phyloP scores from a whole-genome alignment of 2,797 vertebrate species.

The Sebastolobus alascanus region DNA sequence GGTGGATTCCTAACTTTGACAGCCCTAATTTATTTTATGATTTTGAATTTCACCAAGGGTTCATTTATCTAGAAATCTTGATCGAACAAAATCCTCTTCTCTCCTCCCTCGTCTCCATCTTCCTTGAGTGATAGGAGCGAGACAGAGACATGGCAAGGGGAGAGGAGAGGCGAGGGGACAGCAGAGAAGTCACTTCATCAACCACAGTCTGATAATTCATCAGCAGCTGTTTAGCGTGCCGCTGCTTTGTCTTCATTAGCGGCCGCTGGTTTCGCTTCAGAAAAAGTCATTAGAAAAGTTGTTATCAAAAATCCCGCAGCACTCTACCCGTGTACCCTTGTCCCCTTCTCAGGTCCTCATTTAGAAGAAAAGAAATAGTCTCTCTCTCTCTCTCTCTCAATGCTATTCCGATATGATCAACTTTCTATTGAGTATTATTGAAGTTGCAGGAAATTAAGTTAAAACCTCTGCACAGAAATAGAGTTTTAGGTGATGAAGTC shows the following conservation, averaged over 20 bases:
- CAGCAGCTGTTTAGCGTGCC: constrained; percentile 73
- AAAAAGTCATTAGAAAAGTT: constrained; percentile 71
- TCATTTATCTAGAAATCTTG: constrained; percentile 1
- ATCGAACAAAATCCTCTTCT: neutral
- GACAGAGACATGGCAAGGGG: constrained; percentile 40
- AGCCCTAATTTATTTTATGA: too few relatives aligned
- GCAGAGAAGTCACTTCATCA: constrained; percentile 69
- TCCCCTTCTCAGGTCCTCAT: constrained; percentile 26
- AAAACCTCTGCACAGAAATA: constrained; percentile 20
- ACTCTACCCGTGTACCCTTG: constrained; percentile 11
- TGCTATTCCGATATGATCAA: constrained; percentile 32
- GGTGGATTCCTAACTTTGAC: too few relatives aligned
- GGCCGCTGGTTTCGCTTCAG: constrained; percentile 57
- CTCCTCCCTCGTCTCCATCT: constrained; percentile 36
- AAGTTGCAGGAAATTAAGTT: constrained; percentile 57
- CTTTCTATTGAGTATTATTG: constrained; percentile 28
- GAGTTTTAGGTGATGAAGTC: constrained; percentile 31
- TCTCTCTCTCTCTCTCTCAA: neutral
- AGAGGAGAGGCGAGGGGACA: constrained; percentile 44
- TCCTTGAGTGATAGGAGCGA: constrained; percentile 54
- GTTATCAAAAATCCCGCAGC: constrained; percentile 55
- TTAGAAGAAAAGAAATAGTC: constrained; percentile 24
- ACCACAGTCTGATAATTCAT: constrained; percentile 78
- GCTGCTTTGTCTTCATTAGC: constrained; percentile 81
- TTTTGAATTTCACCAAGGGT: too few relatives aligned